Base-by-base conservation (phyloP, 2,113 vertebrate species). In the Saguinus midas region DNA sequence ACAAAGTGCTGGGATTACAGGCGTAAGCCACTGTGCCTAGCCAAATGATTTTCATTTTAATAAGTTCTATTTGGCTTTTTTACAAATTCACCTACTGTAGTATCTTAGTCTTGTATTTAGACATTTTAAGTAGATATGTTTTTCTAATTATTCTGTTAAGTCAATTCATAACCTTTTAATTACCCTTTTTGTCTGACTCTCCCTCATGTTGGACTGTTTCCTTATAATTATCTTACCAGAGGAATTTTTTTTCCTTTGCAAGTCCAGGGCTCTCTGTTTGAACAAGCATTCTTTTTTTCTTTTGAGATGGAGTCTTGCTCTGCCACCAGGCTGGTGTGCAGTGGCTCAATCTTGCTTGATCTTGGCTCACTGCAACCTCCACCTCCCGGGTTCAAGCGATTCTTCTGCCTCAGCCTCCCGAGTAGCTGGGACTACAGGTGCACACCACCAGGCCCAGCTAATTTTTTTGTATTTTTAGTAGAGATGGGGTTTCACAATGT, bases 81-180 rank as follows among this genome's bases (percentile, higher is more conserved):
- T 50, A n/a, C 70, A 84, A 83, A 78, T n/a, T 84, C 20, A 85
- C 48, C 76, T 79, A 81, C 23, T 87, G 37, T 21, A 52, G 10
- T 21, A 1, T 89, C 27, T 61, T 75, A 37, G 25, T 40, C 20
- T 73, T 68, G 73, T 66, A 87, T 32, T 87, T 91, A 87, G 20
- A 87, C 8, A 87, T 35, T 82, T 94, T 66, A 87, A 50, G 17
- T 10, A 87, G 43, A 86, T n/a, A 7, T 10, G 8, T 37, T 82
- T 70, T 92, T n/a, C 58, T 70, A 12, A 96, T 40, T 88, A 43
- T 43, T 88, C 83, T 52, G n/a, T 48, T 84, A 92, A 89, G 70
- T 85, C 81, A 29, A 57, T 48, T 83, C 48, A 72, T 83, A 75
- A 48, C 58, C 57, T 64, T 64, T 25, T 83, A 75, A 76, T 18